A percentile compares a stretch with the other conserved stretches of the same genome.
Conservation (phyloP, 2,888 invertebrate genomes). For the Hermaeophaga mercurialis region DNA sequence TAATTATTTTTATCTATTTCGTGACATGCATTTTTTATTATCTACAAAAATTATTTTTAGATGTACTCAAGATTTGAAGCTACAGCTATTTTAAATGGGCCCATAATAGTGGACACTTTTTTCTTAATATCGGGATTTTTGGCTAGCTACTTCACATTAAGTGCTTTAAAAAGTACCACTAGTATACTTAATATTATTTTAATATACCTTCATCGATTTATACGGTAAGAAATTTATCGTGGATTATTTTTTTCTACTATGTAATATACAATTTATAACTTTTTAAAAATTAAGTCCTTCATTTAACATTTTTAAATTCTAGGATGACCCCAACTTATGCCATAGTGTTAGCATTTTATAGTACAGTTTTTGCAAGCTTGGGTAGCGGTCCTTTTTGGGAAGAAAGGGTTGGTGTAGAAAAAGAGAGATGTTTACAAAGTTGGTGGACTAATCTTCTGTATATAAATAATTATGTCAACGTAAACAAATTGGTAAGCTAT, state of each 20-base stretch:
- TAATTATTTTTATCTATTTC: too few species aligned
- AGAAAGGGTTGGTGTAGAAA: slow-evolving; percentile 59
- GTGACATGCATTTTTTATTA: too few species aligned
- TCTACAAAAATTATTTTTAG: slow-evolving; percentile 34
- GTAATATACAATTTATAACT: too few species aligned
- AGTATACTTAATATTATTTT: slow-evolving; percentile 14
- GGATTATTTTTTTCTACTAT: not conserved
- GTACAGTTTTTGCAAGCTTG: slow-evolving; percentile 70
- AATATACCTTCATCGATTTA: slow-evolving; percentile 15
- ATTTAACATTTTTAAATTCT: slow-evolving; percentile 38
- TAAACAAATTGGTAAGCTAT: slow-evolving; percentile 56
- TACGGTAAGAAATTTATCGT: slow-evolving; percentile 16
- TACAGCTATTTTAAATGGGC: slow-evolving; percentile 65
- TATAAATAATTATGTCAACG: slow-evolving; percentile 70
- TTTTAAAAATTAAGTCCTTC: too few species aligned
- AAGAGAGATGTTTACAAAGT: slow-evolving; percentile 64
- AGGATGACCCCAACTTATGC: slow-evolving; percentile 76
- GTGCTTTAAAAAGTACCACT: slow-evolving; percentile 45
- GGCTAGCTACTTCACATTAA: slow-evolving; percentile 66
- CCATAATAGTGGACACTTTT: slow-evolving; percentile 71
- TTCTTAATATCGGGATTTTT: slow-evolving; percentile 71
- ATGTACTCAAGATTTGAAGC: slow-evolving; percentile 44
- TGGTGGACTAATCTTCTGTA: slow-evolving; percentile 78
- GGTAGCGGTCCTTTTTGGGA: slow-evolving; percentile 77
- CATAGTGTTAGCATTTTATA: slow-evolving; percentile 72